Percentiles rank a stretch among this genome's conserved stretches.
Evolutionary conservation across 2,113 vertebrate genomes (phyloP).

Genomic region (Tringa solitaria): DNA sequence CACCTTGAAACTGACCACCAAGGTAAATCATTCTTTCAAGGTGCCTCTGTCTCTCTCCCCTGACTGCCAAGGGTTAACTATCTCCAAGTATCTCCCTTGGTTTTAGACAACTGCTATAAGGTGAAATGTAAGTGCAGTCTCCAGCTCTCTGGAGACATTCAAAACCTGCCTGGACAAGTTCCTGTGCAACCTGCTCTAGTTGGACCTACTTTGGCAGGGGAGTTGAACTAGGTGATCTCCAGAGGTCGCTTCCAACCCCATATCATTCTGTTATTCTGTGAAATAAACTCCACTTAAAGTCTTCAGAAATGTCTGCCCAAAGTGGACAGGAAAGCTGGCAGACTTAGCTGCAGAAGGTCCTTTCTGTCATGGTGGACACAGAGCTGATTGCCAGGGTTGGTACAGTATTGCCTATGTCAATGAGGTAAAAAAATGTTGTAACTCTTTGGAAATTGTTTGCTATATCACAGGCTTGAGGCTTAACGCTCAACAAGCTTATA

Average conservation of each 20-base stretch:
- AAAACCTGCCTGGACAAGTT: no score
- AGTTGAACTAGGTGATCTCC: no score
- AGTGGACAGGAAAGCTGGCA: background rate
- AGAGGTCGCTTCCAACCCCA: no score
- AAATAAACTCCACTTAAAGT: background rate
- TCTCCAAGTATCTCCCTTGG: background rate
- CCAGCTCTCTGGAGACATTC: no score
- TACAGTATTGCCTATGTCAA: background rate
- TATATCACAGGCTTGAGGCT: background rate
- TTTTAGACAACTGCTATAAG: background rate
- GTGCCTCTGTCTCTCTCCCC: background rate
- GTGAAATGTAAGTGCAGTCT: background rate
- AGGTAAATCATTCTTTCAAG: background rate
- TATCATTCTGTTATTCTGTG: background rate
- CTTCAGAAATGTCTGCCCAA: background rate
- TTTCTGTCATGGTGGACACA: background rate
- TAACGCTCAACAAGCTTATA: accelerated
- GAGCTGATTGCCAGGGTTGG: background rate
- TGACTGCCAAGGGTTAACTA: background rate
- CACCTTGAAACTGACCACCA: background rate
- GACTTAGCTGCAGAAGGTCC: background rate
- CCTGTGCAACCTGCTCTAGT: no score
- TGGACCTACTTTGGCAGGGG: no score
- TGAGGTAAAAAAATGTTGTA: background rate
- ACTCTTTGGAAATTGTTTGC: background rate